Evolutionary conservation across 2,113 vertebrate species (phyloP).

Genomic region (Calypte anna): DNA sequence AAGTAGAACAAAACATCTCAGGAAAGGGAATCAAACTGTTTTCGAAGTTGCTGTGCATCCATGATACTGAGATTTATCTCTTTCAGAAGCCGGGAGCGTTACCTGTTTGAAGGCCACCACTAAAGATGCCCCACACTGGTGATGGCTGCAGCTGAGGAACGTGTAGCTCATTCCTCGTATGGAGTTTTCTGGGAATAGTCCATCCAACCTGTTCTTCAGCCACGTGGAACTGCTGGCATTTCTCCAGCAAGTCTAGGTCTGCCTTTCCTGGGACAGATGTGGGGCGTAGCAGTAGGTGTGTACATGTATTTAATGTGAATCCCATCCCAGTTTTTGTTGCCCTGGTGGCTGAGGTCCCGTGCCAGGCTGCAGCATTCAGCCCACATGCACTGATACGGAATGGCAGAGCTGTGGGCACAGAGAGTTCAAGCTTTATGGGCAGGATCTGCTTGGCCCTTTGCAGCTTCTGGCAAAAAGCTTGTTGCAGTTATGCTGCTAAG

Average conservation of each 20-base stretch:
- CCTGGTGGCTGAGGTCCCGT: accelerated
- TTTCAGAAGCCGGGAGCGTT: not conserved
- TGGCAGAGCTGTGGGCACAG: not conserved
- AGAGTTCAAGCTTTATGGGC: not conserved
- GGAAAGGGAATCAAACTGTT: not conserved
- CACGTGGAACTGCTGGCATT: accelerated
- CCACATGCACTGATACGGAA: too few species aligned
- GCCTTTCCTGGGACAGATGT: not conserved
- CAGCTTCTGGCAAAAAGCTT: not conserved
- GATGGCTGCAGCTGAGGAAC: not conserved
- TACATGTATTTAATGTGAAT: too few species aligned
- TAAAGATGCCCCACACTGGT: not conserved
- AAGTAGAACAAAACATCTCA: not conserved
- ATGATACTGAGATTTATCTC: not conserved
- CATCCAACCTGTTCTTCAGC: not conserved
- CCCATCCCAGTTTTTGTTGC: not conserved
- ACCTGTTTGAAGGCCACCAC: not conserved
- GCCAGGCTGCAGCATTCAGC: not conserved
- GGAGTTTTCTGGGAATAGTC: not conserved
- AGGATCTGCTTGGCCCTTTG: not conserved
- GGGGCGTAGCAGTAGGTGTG: not conserved
- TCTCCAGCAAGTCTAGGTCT: not conserved
- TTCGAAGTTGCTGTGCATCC: not conserved
- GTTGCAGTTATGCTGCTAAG: not conserved
- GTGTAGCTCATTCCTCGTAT: accelerated